Evolutionary conservation across 2,888 invertebrate genomes (phyloP).

Genomic region (Seira ritae): DNA sequence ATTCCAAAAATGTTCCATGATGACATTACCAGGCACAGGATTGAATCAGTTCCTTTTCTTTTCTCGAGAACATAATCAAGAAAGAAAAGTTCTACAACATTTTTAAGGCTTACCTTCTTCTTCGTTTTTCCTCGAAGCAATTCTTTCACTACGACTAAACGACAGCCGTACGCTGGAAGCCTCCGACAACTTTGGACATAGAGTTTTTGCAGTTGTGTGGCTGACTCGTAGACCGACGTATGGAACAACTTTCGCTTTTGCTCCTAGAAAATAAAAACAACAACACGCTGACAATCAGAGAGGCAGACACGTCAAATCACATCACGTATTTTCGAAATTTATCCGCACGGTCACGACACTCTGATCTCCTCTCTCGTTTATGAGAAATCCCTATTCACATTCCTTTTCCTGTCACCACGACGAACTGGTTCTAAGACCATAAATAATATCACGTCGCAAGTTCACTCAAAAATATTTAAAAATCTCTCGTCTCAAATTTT

Average conservation of each 20-base stretch:
- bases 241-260: slow-evolving; percentile 81
- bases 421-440: too few species aligned
- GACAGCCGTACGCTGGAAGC: slow-evolving; percentile 80
- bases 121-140: slow-evolving; percentile 80
- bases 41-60: too few species aligned
- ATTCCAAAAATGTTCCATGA: not conserved
- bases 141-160: slow-evolving; percentile 81
- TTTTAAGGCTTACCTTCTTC: slow-evolving; percentile 78
- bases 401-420: not conserved
- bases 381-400: too few species aligned
- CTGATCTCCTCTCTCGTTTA: too few species aligned
- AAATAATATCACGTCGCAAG: too few species aligned
- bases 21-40: too few species aligned
- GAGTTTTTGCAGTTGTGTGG: slow-evolving; percentile 80
- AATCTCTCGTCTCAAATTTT: too few species aligned
- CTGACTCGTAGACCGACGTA: slow-evolving; percentile 81
- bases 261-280: slow-evolving; percentile 76
- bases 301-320: not conserved
- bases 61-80: too few species aligned
- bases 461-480: too few species aligned
- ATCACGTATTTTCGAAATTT: not conserved
- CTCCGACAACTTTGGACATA: slow-evolving; percentile 81
- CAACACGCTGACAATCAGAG: not conserved
- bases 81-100: not conserved
- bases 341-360: not conserved